Conservation (phyloP, 1,140 invertebrate genomes). For the Lamellibrachia luymesi region DNA sequence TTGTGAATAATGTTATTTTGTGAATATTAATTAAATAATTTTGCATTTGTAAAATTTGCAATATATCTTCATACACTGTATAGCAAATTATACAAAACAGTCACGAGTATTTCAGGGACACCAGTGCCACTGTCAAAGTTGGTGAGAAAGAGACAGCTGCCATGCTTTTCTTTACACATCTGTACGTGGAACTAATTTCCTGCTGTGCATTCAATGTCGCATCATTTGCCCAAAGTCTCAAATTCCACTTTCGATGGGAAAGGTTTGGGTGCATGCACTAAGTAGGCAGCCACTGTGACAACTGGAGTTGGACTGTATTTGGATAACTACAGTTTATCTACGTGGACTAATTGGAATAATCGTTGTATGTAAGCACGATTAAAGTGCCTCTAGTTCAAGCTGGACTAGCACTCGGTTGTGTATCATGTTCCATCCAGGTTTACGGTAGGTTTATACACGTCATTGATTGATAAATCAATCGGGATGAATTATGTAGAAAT, state of each 20-base stretch:
- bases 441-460: not conserved
- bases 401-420: not conserved
- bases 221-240: not conserved
- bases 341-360: not conserved
- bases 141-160: not conserved
- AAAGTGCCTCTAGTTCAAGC: not conserved
- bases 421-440: not conserved
- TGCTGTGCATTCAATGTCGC: not conserved
- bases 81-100: no score
- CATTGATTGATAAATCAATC: constrained; percentile 5
- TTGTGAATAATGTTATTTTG: no score
- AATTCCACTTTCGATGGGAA: not conserved
- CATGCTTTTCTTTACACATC: not conserved
- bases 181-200: no score
- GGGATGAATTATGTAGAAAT: not conserved
- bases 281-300: not conserved
- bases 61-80: no score
- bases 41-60: no score
- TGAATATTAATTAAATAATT: no score
- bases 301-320: not conserved
- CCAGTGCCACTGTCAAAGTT: not conserved
- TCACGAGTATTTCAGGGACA: no score
- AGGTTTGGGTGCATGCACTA: not conserved
- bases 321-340: not conserved
- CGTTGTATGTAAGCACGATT: not conserved